Base-by-base conservation (phyloP, 2,797 vertebrate genomes). In the Pempheris klunzingeri region DNA sequence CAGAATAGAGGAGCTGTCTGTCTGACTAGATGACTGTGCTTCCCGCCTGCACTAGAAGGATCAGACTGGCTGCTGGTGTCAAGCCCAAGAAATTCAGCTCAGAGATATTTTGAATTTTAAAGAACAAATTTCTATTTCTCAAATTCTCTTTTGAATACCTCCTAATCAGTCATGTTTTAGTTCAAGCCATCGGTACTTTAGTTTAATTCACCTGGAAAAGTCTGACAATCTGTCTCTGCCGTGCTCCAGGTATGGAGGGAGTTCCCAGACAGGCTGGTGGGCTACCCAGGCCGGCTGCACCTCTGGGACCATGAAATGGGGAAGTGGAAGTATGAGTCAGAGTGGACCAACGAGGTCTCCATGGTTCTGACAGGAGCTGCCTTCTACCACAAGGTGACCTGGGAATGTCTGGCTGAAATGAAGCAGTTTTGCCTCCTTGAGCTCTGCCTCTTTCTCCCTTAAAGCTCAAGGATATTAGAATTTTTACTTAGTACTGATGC, bases 261-360 rank as follows among this genome's bases (percentile, higher is more conserved):
- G 86, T 99, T 99, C 83, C 97, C 98, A 2, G 98, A 99, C 93
- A 94, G 98, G 71, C 85, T 99, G 86, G 98, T 99, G 81, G 98
- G 98, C 7, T 99, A 99, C 80, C 98, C 98, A 0, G 98, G 98
- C 7, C 96, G 98, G 15, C 95, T 99, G 63, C 98, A 99, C 87
- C 96, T 99, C 67, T 99, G 98, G 98, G 98, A 99, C 92, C 98
- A 99, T 4, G 98, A 99, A 90, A 98, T 97, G 96, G 97, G 91
- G 77, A 99, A 99, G 85, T 99, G 98, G 98, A 99, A 99, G 81
- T 99, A 99, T 0, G 98, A 99, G 88, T 99, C 98, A 0, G 98
- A 99, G 86, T 99, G 98, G 98, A 99, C 98, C 60, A 99, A 99
- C 2, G 98, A 99, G 90, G 98, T 99, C 54, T 99, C 98, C 41